Conservation (phyloP, 2,888 invertebrate species). For the Danaus chrysippus region DNA sequence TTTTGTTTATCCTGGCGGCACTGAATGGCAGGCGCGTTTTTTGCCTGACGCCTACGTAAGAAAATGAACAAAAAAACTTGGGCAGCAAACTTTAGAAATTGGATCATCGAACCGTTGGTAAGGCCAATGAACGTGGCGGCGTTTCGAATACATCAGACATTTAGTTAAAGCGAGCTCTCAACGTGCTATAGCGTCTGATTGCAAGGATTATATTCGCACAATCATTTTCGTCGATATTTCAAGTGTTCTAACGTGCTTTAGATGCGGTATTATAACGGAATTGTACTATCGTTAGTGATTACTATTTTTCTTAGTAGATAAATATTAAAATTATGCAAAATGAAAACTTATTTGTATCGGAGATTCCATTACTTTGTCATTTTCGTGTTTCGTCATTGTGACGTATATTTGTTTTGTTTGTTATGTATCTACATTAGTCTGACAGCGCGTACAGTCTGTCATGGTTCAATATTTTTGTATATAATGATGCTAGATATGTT, state of each 20-base stretch:
- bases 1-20: conserved; percentile 46
- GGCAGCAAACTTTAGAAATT: conserved; percentile 62
- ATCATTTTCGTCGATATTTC: conserved; percentile 8
- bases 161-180: conserved; percentile 32
- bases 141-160: conserved; percentile 38
- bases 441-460: no score
- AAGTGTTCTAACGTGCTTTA: neutral
- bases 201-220: conserved; percentile 20
- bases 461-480: no score
- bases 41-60: conserved; percentile 50
- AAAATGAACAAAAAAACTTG: conserved; percentile 59
- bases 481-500: no score
- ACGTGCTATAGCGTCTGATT: conserved; percentile 24
- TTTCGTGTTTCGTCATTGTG: neutral
- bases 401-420: neutral
- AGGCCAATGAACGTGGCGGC: conserved; percentile 59
- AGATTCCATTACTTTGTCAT: no score
- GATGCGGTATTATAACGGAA: neutral
- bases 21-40: conserved; percentile 60
- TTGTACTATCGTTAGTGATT: neutral
- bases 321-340: neutral
- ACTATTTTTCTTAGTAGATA: neutral
- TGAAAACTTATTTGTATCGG: neutral
- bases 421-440: neutral
- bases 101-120: conserved; percentile 69